phyloP scores from a whole-genome alignment of 2,113 vertebrate genomes.

The Pseudorhombus dupliciocellatus region DNA sequence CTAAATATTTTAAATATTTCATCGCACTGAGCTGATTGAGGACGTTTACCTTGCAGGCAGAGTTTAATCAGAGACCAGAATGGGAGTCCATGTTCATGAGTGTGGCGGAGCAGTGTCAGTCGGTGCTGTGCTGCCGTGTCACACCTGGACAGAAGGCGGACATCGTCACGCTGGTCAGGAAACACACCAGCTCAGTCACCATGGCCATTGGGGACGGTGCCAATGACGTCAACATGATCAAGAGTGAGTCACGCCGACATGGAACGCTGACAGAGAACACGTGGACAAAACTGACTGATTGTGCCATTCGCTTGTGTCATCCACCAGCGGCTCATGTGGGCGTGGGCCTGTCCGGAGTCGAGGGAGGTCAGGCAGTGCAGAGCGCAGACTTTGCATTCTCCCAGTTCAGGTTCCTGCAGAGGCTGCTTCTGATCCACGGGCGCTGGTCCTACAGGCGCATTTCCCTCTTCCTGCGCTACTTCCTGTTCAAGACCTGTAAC shows the following conservation, averaged over 20 bases:
- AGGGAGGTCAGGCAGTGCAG: slow-evolving; percentile 91
- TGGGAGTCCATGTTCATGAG: slow-evolving; percentile 82
- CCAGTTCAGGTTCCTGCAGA: slow-evolving; percentile 88
- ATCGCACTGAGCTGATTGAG: slow-evolving; percentile 12
- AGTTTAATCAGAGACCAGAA: slow-evolving; percentile 62
- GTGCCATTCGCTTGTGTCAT: background rate
- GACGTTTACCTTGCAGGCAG: slow-evolving; percentile 62
- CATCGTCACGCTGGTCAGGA: slow-evolving; percentile 87
- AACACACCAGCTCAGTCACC: slow-evolving; percentile 83
- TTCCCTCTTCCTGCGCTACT: slow-evolving; percentile 88
- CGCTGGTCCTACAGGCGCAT: slow-evolving; percentile 91
- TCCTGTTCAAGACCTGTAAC: slow-evolving; percentile 91
- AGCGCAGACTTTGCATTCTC: slow-evolving; percentile 90
- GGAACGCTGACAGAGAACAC: background rate
- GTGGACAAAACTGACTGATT: background rate
- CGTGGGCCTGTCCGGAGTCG: slow-evolving; percentile 88
- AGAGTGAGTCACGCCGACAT: slow-evolving; percentile 83
- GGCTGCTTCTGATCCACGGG: slow-evolving; percentile 90
- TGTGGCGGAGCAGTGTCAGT: slow-evolving; percentile 86
- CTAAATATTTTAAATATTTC: background rate
- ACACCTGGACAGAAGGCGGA: slow-evolving; percentile 93
- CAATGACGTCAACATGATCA: slow-evolving; percentile 98
- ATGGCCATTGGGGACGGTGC: slow-evolving; percentile 92
- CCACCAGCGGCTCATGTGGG: slow-evolving; percentile 87
- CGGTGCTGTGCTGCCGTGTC: slow-evolving; percentile 92